phyloP scores from a whole-genome alignment of 2,797 vertebrate genomes.

The Siniperca undulata region DNA sequence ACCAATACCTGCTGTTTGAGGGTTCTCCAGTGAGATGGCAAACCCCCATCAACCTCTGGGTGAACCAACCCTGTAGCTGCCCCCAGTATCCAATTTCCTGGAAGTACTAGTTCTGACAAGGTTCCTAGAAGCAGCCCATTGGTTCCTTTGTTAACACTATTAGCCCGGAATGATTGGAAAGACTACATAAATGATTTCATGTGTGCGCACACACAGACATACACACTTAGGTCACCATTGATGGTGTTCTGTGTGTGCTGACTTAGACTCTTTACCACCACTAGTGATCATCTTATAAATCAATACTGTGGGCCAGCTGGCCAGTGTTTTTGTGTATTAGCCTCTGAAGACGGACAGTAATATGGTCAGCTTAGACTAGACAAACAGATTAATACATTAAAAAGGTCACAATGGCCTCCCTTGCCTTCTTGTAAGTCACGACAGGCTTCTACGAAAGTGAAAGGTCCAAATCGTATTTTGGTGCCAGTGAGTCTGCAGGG shows the following conservation, averaged over 20 bases:
- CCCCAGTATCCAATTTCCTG: slow-evolving; percentile 75
- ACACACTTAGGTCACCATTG: slow-evolving; percentile 64
- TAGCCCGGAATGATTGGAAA: slow-evolving; percentile 77
- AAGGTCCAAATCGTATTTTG: slow-evolving; percentile 71
- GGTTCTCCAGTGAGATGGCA: slow-evolving; percentile 43
- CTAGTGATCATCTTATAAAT: slow-evolving; percentile 84
- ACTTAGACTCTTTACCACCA: slow-evolving; percentile 77
- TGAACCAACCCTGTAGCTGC: slow-evolving; percentile 69
- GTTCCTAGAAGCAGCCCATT: slow-evolving; percentile 79
- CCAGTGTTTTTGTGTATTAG: slow-evolving; percentile 83
- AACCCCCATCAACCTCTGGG: slow-evolving; percentile 65
- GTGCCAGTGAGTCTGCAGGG: slow-evolving; percentile 78
- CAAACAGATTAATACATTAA: slow-evolving; percentile 83
- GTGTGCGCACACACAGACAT: slow-evolving; percentile 16
- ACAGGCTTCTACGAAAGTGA: slow-evolving; percentile 73
- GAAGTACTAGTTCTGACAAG: slow-evolving; percentile 75
- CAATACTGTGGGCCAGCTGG: slow-evolving; percentile 84
- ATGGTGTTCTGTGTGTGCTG: slow-evolving; percentile 71
- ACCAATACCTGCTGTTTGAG: slow-evolving; percentile 34
- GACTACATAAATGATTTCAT: slow-evolving; percentile 57
- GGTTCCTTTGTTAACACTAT: slow-evolving; percentile 78
- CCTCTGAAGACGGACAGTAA: slow-evolving; percentile 83
- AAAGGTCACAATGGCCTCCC: slow-evolving; percentile 75
- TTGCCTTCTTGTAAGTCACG: slow-evolving; percentile 81
- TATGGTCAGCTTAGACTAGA: slow-evolving; percentile 81